Evolutionary conservation across 2,113 vertebrate genomes (phyloP), one percentile per base, ranked within the genome.

Genomic region (Phalacrocorax carbo): DNA sequence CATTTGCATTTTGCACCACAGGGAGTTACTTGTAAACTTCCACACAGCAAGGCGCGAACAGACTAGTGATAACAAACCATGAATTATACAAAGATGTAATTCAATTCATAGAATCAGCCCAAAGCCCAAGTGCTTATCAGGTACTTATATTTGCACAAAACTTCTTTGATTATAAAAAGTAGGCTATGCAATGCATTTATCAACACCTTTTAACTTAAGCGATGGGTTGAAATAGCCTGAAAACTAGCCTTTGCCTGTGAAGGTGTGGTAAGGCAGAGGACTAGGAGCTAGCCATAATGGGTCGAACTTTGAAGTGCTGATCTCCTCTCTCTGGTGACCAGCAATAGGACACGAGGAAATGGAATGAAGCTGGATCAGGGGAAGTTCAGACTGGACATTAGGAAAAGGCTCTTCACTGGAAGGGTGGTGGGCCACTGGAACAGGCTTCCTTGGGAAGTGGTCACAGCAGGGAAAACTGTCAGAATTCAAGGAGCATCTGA

Each of bases 21-120:
- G 83, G 80, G 87, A 87, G 29, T 77, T 85, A 72, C 71, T 94
- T 88, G 38, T 70, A 94, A 96, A 83, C 49, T 93, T 95, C 87
- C 36, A 54, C 58, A 11, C 14, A 88, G 81, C 46, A 57, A 94
- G 66, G 78, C 73, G 46, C 0, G 15, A 94, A 79, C 78, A 87
- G 57, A 54, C n/a, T 34, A 86, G 27, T 54, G 88, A 91, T 77
- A 95, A 79, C 49, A 91, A 94, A 51, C 5, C 21, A 79, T 32
- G 52, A 92, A 88, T 86, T 87, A 57, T 46, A 73, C 51, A 78
- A 70, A 87, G 27, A 51, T 71, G 22, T 21, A 79, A 87, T 73
- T 72, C 40, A 73, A 57, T 90, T 81, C 68, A 64, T 16, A 62
- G 42, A 88, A 80, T 30, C n/a, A 82, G 7, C 14, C n/a, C 38